Percentiles rank a stretch among this genome's conserved stretches.
phyloP scores from a whole-genome alignment of 2,797 vertebrate genomes.

The Spinibarbus caldwelli region DNA sequence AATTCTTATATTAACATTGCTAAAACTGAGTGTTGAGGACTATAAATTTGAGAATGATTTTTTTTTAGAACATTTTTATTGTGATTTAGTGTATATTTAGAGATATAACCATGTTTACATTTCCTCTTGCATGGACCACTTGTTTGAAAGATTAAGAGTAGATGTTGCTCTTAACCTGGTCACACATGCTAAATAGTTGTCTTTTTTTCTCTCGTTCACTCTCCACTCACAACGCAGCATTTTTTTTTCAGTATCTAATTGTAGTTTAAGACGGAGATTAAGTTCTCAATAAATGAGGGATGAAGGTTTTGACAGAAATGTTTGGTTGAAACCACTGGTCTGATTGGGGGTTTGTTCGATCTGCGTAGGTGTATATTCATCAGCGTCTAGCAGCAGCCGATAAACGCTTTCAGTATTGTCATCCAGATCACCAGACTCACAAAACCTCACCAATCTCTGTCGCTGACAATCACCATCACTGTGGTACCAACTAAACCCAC shows the following conservation, averaged over 20 bases:
- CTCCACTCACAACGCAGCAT: constrained; percentile 34
- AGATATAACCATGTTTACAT: neutral
- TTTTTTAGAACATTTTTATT: constrained; percentile 64
- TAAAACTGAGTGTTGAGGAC: constrained; percentile 5
- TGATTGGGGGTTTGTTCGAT: constrained; percentile 97
- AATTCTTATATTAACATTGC: neutral
- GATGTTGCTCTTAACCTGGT: neutral
- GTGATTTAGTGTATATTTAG: constrained; percentile 45
- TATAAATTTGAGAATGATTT: constrained; percentile 31
- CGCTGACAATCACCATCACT: constrained; percentile 73
- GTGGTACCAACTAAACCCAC: neutral
- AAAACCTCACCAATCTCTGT: constrained; percentile 91
- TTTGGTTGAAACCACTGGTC: constrained; percentile 77
- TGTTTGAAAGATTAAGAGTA: neutral
- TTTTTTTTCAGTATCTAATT: constrained; percentile 77
- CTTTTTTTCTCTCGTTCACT: constrained; percentile 13
- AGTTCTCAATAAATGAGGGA: constrained; percentile 83
- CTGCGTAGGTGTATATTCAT: constrained; percentile 92
- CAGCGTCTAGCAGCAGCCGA: constrained; percentile 90
- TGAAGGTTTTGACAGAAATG: constrained; percentile 96
- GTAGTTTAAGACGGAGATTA: constrained; percentile 83
- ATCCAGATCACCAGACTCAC: constrained; percentile 85
- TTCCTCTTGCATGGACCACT: neutral
- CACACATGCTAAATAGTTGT: neutral
- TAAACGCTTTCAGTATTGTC: constrained; percentile 91